phyloP scores from a whole-genome alignment of 2,888 invertebrate species.

The Sarcophaga variegata region DNA sequence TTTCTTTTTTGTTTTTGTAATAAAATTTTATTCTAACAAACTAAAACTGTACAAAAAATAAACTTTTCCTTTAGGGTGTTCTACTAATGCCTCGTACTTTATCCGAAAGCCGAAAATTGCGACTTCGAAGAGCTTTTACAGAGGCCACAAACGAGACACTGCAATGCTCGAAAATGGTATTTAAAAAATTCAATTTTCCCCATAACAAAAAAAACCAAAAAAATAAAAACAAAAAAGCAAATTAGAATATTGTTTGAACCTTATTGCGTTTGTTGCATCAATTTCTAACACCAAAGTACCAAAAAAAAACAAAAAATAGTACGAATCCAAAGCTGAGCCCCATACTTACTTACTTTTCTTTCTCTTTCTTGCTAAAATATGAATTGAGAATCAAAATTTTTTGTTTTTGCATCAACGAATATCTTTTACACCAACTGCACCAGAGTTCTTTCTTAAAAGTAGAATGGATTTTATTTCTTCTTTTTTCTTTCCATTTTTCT shows the following conservation, averaged over 20 bases:
- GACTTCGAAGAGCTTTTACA: slow-evolving; percentile 93
- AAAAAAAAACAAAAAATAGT: slow-evolving; percentile 1
- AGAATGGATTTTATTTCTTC: slow-evolving; percentile 30
- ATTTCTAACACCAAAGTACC: slow-evolving; percentile 29
- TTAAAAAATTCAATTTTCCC: slow-evolving; percentile 70
- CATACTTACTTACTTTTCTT: neutral
- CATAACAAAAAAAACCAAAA: slow-evolving; percentile 17
- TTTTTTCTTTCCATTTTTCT: neutral
- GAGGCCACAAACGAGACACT: slow-evolving; percentile 94
- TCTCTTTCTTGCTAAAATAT: slow-evolving; percentile 18
- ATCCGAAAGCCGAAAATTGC: slow-evolving; percentile 92
- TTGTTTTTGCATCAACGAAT: slow-evolving; percentile 18
- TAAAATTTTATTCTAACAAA: slow-evolving; percentile 54
- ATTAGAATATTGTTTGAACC: slow-evolving; percentile 37
- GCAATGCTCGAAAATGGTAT: slow-evolving; percentile 94
- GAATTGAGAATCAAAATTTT: slow-evolving; percentile 17
- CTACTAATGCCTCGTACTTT: slow-evolving; percentile 95
- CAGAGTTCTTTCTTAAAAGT: slow-evolving; percentile 17
- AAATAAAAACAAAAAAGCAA: neutral
- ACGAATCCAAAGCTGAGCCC: slow-evolving; percentile 7
- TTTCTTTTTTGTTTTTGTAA: slow-evolving; percentile 36
- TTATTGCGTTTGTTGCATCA: slow-evolving; percentile 26
- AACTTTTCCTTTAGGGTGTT: slow-evolving; percentile 86
- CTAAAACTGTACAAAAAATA: slow-evolving; percentile 18
- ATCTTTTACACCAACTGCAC: slow-evolving; percentile 50